A percentile compares a stretch with the other conserved stretches of the same genome.
phyloP scores from a whole-genome alignment of 1,140 invertebrate genomes.

The Drosophila mayri region DNA sequence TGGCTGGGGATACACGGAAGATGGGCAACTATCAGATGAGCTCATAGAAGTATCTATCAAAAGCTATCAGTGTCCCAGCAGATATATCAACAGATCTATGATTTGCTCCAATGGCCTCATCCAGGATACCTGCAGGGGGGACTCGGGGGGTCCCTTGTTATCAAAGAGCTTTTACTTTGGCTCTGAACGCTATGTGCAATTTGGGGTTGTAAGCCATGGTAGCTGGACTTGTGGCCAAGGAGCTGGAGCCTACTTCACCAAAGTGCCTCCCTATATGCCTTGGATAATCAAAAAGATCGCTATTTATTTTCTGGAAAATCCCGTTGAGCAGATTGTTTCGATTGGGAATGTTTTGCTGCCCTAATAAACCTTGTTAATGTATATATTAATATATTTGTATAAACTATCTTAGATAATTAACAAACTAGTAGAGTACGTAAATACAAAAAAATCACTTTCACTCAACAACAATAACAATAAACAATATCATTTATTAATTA shows the following conservation, averaged over 20 bases:
- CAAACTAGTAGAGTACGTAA: not conserved
- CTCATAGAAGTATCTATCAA: not conserved
- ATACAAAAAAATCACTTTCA: no score
- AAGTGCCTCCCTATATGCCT: not conserved
- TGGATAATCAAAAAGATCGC: not conserved
- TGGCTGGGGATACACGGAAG: not conserved
- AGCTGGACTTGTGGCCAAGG: slow-evolving; percentile 6
- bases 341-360: not conserved
- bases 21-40: not conserved
- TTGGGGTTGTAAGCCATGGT: not conserved
- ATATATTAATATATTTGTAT: no score
- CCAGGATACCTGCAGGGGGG: slow-evolving; percentile 2
- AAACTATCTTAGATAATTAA: not conserved
- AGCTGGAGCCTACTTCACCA: not conserved
- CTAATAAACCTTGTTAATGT: no score
- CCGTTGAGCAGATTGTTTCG: not conserved
- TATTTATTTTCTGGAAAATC: not conserved
- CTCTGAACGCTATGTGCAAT: not conserved
- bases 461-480: no score
- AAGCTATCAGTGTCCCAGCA: slow-evolving; percentile 1
- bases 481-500: no score
- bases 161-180: not conserved
- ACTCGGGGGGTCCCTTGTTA: not conserved
- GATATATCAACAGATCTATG: not conserved
- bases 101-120: not conserved